Evolutionary conservation across 2,113 vertebrate species (phyloP), one percentile per base, ranked within the genome.

Genomic region (Glaucomys volans): DNA sequence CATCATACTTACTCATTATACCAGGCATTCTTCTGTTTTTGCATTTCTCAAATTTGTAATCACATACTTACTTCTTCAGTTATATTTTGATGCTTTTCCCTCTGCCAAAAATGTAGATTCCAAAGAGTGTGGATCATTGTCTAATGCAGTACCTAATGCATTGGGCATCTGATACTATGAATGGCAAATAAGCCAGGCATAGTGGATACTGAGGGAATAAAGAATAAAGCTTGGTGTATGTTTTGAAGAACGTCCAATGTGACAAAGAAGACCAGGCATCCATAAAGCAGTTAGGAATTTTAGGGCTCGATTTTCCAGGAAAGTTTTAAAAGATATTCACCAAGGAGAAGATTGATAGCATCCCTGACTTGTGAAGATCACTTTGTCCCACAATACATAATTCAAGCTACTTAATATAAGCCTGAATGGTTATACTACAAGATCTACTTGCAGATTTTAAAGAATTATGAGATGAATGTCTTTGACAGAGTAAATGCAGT

Each of bases 401-500:
- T 87, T 94, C 74, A 57, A 75, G 66, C 16, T 59, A 72, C 74
- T 87, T 90, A 87, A 57, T 82, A 85, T 64, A 42, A 92, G 47
- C 77, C 85, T 57, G 54, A 82, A 91, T 91, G 59, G 54, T 74
- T 93, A 59, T 4, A 24, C 52, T 74, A 50, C 40, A 82, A 86
- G 77, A 67, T 50, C 74, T 81, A 67, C 75, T 74, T 74, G 64
- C 16, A 92, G 79, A 72, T 91, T 89, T 86, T 91, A 83, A 91
- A 96, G 91, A 95, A 69, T 95, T 88, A 92, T 82, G 91, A 86
- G 81, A 62, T 11, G 30, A 50, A 82, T 80, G 74, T 42, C 90
- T 93, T 91, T 95, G 91, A 76, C 30, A 57, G 47, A 72, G 35
- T 64, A 84, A 81, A 87, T 77, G 71, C 59, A 59, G 74, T n/a